Evolutionary conservation across 1,140 invertebrate species (phyloP).

Genomic region (Sitophilus oryzae): DNA sequence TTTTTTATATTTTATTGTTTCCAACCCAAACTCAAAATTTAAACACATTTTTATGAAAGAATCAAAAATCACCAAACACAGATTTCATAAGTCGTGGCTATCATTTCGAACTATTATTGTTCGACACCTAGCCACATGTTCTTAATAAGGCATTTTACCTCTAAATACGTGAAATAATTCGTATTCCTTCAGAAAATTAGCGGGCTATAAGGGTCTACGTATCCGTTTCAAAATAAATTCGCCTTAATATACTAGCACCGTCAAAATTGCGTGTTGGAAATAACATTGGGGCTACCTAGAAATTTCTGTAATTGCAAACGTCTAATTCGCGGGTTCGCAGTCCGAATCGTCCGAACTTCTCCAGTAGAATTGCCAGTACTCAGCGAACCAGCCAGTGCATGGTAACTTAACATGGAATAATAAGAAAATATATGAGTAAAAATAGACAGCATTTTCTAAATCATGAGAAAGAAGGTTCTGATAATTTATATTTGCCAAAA

Average conservation of each 20-base stretch:
- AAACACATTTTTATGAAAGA: too few relatives aligned
- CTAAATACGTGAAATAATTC: constrained; percentile 15
- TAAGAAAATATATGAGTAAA: not conserved
- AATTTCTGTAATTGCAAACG: constrained; percentile 16
- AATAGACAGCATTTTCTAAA: too few relatives aligned
- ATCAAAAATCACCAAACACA: too few relatives aligned
- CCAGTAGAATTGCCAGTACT: too few relatives aligned
- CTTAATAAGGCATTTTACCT: constrained; percentile 9
- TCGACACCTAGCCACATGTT: too few relatives aligned
- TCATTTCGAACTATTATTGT: too few relatives aligned
- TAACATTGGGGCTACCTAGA: constrained; percentile 17
- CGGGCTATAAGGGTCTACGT: not conserved
- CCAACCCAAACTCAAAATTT: too few relatives aligned
- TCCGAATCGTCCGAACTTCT: not conserved
- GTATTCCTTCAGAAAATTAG: constrained; percentile 11
- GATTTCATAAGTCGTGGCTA: too few relatives aligned
- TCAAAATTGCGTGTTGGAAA: constrained; percentile 18
- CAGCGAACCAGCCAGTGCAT: too few relatives aligned
- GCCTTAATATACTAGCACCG: constrained; percentile 14
- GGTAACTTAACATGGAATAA: not conserved
- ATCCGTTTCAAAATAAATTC: constrained; percentile 14
- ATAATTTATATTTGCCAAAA: too few relatives aligned
- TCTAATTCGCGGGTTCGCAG: constrained; percentile 8
- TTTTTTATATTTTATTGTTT: too few relatives aligned
- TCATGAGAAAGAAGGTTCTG: too few relatives aligned